Percentiles rank a stretch among this genome's conserved stretches.
phyloP scores from a whole-genome alignment of 2,113 vertebrate species.

The Coregonus clupeaformis region DNA sequence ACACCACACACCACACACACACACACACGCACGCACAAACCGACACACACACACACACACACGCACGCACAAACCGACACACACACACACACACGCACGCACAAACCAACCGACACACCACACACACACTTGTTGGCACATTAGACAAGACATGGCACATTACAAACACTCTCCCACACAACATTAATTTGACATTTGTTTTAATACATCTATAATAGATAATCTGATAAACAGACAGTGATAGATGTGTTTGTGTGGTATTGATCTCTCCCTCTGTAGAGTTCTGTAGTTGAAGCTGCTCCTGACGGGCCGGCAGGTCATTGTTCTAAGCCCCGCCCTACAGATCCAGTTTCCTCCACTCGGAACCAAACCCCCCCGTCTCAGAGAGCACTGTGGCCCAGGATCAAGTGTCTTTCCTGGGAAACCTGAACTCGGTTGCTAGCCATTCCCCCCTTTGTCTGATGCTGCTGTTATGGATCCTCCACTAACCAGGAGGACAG shows the following conservation, averaged over 20 bases:
- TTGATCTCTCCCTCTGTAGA: background rate
- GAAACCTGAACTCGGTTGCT: conserved; percentile 61
- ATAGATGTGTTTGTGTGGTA: conserved; percentile 21
- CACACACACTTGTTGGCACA: conserved; percentile 82
- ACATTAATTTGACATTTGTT: no score
- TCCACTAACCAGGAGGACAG: conserved; percentile 9
- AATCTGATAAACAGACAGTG: conserved; percentile 36
- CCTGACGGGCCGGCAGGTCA: conserved; percentile 28
- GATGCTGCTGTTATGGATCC: background rate
- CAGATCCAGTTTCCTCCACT: conserved; percentile 56
- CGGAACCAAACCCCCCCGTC: conserved; percentile 65
- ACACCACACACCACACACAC: no score
- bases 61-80: no score
- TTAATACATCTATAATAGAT: background rate
- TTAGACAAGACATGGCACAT: background rate
- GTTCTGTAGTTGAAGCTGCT: conserved; percentile 16
- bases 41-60: no score
- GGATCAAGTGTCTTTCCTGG: conserved; percentile 59
- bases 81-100: no score
- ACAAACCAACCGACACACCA: no score
- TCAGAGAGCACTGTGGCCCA: conserved; percentile 31
- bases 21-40: no score
- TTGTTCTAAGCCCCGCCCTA: conserved; percentile 45
- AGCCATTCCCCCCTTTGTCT: conserved; percentile 50
- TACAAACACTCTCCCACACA: background rate